These are phyloP conservation scores for Hydractinia symbiolongicarpus DNA, from an alignment of 30 jellyfish, hydroid and myxozoan genomes.

Conservation along the genomic window DNA sequence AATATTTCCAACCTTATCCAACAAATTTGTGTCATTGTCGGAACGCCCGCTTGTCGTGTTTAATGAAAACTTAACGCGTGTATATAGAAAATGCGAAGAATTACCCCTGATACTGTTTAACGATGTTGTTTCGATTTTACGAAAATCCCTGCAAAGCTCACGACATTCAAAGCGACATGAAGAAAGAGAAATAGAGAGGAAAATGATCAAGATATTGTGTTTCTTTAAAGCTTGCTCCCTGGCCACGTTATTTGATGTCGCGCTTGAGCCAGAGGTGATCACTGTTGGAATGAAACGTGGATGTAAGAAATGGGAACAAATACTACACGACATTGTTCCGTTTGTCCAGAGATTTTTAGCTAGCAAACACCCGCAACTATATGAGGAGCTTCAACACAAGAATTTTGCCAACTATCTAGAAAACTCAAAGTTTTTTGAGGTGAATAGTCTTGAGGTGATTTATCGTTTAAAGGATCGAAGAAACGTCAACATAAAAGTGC, in stretches of 20 bases:
- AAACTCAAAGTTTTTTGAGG: conserved; percentile 30
- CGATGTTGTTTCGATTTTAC: not conserved
- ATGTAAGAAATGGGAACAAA: conserved; percentile 49
- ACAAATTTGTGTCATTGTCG: conserved; percentile 28
- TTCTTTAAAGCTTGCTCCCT: conserved; percentile 41
- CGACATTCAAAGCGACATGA: not conserved
- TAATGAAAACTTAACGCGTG: conserved; percentile 14
- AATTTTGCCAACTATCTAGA: conserved; percentile 21
- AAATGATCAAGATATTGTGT: conserved; percentile 24
- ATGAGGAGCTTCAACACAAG: conserved; percentile 25
- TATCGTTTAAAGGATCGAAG: conserved; percentile 33
- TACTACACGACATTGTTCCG: conserved; percentile 30
- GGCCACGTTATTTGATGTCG: conserved; percentile 22
- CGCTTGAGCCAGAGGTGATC: conserved; percentile 32
- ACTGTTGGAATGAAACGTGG: conserved; percentile 45
- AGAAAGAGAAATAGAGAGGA: conserved; percentile 3
- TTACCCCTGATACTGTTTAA: conserved; percentile 28
- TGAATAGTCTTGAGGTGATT: conserved; percentile 34
- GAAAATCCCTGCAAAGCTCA: not conserved
- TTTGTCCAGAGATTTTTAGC: conserved; percentile 43
- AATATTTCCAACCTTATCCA: conserved; percentile 46
- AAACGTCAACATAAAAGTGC: conserved; percentile 27
- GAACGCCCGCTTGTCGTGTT: conserved; percentile 49
- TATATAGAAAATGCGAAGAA: conserved; percentile 23
- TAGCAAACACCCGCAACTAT: conserved; percentile 1